A percentile compares a stretch with the other conserved stretches of the same genome.
Evolutionary conservation across 2,888 invertebrate species (phyloP).

Genomic region (Tenthredo notha): DNA sequence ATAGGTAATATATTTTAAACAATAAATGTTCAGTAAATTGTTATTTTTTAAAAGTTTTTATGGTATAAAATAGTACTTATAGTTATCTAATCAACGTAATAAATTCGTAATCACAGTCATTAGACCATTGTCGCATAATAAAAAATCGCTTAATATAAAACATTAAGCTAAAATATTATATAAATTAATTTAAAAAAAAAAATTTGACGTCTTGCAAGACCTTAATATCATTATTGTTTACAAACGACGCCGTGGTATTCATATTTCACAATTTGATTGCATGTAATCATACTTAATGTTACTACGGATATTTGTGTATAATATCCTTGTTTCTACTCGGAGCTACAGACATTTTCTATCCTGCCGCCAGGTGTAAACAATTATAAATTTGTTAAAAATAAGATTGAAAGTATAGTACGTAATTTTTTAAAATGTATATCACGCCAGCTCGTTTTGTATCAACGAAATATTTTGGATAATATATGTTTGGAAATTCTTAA

Average conservation of each 20-base stretch:
- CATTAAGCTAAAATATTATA: not conserved
- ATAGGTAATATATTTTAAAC: not conserved
- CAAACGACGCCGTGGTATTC: not conserved
- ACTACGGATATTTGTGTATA: not conserved
- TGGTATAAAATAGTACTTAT: not conserved
- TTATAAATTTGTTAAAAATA: not conserved
- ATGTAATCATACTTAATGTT: not conserved
- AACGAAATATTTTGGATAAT: not conserved
- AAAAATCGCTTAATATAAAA: not conserved
- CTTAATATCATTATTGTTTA: not conserved
- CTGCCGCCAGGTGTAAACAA: not conserved
- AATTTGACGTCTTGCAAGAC: not conserved
- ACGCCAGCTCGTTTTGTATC: not conserved
- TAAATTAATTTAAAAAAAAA: not conserved
- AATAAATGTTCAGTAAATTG: not conserved
- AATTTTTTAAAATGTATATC: not conserved
- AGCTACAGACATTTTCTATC: not conserved
- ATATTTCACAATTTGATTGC: slow-evolving; percentile 2
- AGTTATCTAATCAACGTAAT: not conserved
- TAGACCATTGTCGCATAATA: not conserved
- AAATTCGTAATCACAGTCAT: not conserved
- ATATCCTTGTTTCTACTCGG: not conserved
- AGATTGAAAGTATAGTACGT: not conserved
- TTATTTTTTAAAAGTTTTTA: not conserved
- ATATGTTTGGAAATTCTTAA: not conserved